A percentile compares a stretch with the other conserved stretches of the same genome.
These are phyloP conservation scores for Paragorgia papillata DNA, from an alignment of 92 coral and sea anemone species.

Conservation along the genomic window DNA sequence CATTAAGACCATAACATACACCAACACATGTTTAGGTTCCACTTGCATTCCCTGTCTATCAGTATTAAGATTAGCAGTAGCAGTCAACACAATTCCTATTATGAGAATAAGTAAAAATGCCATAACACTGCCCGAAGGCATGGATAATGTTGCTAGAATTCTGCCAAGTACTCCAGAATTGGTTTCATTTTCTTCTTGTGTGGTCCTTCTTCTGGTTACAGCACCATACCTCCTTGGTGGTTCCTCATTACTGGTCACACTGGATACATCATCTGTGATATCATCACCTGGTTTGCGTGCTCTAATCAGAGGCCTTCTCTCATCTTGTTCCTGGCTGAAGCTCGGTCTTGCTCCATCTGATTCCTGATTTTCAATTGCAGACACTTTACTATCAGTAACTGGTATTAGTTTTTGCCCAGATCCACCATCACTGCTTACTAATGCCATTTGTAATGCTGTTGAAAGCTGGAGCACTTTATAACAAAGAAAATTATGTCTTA, in stretches of 20 bases:
- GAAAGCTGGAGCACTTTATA: too few species aligned
- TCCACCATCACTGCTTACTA: too few species aligned
- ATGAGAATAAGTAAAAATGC: neutral
- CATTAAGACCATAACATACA: slow-evolving; percentile 16
- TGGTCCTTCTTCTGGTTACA: neutral
- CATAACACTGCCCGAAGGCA: slow-evolving; percentile 6
- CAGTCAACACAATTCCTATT: neutral
- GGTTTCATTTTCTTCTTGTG: neutral
- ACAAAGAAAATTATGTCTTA: too few species aligned
- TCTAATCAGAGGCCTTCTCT: slow-evolving; percentile 6
- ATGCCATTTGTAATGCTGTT: too few species aligned
- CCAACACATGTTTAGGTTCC: slow-evolving; percentile 21
- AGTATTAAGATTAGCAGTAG: slow-evolving; percentile 9
- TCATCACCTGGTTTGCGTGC: slow-evolving; percentile 7
- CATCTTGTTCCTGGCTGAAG: neutral
- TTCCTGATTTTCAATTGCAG: too few species aligned
- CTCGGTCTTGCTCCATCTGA: neutral
- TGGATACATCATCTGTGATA: neutral
- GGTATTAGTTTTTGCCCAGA: neutral
- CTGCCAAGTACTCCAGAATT: neutral
- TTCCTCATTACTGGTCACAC: neutral
- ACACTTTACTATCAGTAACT: neutral
- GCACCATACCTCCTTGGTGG: slow-evolving; percentile 9
- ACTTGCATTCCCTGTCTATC: slow-evolving; percentile 7
- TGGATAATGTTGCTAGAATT: neutral